These are phyloP conservation scores for Trachops cirrhosus DNA, from an alignment of 2,797 vertebrate species.

Conservation along the genomic window DNA sequence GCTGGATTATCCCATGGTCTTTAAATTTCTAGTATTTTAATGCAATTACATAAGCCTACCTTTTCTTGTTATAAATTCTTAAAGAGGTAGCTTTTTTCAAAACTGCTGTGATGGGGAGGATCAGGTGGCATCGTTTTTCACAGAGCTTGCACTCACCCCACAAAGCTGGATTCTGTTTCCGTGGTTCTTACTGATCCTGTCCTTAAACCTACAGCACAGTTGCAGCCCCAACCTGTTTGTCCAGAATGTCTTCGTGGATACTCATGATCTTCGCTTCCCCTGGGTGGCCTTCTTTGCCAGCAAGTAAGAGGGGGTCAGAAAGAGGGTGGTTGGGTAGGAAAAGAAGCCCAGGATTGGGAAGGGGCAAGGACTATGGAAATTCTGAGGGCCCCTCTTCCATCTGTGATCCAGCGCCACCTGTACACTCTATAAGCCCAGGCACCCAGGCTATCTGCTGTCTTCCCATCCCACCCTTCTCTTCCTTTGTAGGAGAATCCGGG, in stretches of 20 bases:
- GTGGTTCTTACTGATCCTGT: constrained; percentile 21
- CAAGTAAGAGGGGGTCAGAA: constrained; percentile 88
- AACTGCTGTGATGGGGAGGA: neutral
- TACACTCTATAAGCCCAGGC: rapidly evolving
- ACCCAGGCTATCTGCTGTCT: neutral
- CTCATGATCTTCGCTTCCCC: constrained; percentile 96
- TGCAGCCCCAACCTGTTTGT: constrained; percentile 99
- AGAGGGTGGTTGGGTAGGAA: neutral
- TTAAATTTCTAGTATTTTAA: neutral
- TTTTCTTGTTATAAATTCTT: neutral
- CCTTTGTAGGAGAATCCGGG: constrained; percentile 90
- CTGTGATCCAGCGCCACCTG: neutral
- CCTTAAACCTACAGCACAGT: constrained; percentile 89
- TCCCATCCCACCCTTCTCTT: neutral
- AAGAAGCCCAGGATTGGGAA: neutral
- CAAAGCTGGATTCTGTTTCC: constrained; percentile 15
- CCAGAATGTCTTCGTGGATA: constrained; percentile 99
- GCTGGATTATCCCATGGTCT: neutral
- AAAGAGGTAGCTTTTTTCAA: neutral
- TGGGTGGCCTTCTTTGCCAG: constrained; percentile 99
- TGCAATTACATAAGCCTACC: neutral
- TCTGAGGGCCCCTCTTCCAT: neutral
- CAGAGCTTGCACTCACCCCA: neutral
- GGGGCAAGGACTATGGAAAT: neutral
- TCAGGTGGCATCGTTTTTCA: neutral